Evolutionary conservation across 2,797 vertebrate genomes (phyloP), one percentile per base, ranked within the genome.

Genomic region (Emydoidea blandingii): DNA sequence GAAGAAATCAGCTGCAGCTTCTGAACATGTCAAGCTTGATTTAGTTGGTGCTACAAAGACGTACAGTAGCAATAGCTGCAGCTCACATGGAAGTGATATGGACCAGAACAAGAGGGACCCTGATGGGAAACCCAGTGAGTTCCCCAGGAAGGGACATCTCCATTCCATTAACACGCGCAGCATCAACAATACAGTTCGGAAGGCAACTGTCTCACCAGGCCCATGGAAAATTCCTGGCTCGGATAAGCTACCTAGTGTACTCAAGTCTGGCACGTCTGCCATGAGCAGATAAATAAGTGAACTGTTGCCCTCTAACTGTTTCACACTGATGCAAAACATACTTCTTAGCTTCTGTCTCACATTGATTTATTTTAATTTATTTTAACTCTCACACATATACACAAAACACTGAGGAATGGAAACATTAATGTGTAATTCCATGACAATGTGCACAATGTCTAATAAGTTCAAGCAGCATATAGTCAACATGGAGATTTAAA

Each of bases 191-290:
- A 95, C 98, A 23, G 98, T 98, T 96, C 98, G 99, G 97, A 99
- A 99, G 98, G 98, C 98, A 95, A 99, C 99, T 1, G 98, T 99
- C 95, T 99, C 99, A 82, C 99, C 99, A 0, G 99, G 99, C 94
- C 99, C 99, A 0, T 99, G 99, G 99, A 99, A 99, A 98, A 99
- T 99, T 97, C 99, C 99, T 1, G 99, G 99, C 92, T 99, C 99
- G 0, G 99, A 99, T 98, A 99, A 99, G 98, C 98, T 99, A 97
- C 99, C 99, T 59, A 98, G 99, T 92, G 98, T 98, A 59, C 98
- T 99, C 96, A 99, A 99, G 95, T 98, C 99, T 34, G 99, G 99
- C 96, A 98, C 99, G 85, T 99, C 99, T 97, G 99, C 99, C 86
- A 99, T 99, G 97, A 99, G 99, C 98, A 99, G 99, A 99, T 99